A percentile compares a stretch with the other conserved stretches of the same genome.
phyloP scores from a whole-genome alignment of 1,140 invertebrate species.

The Venturia canescens region DNA sequence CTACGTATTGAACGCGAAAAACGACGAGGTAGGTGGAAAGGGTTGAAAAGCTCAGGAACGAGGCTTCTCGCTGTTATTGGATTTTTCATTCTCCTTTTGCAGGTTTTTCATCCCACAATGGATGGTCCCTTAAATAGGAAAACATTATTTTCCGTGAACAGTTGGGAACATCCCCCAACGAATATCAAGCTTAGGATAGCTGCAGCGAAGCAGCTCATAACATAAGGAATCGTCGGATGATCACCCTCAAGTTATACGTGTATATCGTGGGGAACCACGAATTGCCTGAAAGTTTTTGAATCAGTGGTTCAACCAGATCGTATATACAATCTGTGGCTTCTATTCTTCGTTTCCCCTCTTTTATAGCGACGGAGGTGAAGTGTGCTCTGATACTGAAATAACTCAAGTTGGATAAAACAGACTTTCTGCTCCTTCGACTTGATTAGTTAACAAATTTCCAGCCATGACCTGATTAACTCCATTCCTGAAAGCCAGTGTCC shows the following conservation, averaged over 20 bases:
- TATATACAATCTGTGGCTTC: background rate
- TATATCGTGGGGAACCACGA: background rate
- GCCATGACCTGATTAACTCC: too few species aligned
- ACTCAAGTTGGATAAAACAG: background rate
- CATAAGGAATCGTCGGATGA: background rate
- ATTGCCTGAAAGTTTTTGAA: constrained; percentile 63
- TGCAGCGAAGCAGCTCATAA: too few species aligned
- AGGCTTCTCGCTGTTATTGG: background rate
- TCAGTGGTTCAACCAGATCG: constrained; percentile 51
- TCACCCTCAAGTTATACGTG: background rate
- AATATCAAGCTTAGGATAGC: background rate
- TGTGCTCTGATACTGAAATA: background rate
- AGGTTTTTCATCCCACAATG: too few species aligned
- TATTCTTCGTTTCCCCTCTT: constrained; percentile 26
- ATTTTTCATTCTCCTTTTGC: background rate
- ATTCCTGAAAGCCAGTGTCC: too few species aligned
- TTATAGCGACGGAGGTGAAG: background rate
- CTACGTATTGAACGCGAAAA: background rate
- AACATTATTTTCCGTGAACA: constrained; percentile 57
- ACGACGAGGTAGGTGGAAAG: too few species aligned
- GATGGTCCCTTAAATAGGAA: constrained; percentile 56
- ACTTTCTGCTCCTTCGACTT: background rate
- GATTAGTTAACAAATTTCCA: background rate
- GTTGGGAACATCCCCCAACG: constrained; percentile 40
- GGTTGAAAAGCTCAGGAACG: background rate